phyloP scores from a whole-genome alignment of 2,797 vertebrate genomes.

The Meriones psammophilus region DNA sequence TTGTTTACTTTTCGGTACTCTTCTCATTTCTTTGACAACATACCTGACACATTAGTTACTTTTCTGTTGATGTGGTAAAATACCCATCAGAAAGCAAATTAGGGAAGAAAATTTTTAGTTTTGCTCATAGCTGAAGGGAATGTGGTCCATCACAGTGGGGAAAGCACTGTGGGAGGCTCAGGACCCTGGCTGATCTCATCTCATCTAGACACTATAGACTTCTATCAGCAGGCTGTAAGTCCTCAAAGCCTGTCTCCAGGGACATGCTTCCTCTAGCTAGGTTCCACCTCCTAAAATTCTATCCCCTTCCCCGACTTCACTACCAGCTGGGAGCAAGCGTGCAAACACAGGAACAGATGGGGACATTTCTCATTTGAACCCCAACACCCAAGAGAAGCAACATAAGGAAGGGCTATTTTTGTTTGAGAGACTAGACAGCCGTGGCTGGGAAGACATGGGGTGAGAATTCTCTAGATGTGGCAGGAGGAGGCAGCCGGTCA shows the following conservation, averaged over 20 bases:
- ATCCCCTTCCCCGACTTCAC: neutral
- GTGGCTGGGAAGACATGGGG: neutral
- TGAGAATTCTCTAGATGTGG: neutral
- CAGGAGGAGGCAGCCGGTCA: neutral
- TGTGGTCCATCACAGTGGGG: neutral
- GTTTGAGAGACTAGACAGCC: neutral
- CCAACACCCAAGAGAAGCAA: neutral
- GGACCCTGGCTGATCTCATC: neutral
- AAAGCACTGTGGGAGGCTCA: too few relatives aligned
- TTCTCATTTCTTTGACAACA: neutral
- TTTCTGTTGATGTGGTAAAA: neutral
- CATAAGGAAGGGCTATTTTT: neutral
- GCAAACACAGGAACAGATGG: neutral
- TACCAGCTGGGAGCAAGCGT: neutral
- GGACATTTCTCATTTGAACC: neutral
- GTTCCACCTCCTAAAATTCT: neutral
- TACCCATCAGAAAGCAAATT: neutral
- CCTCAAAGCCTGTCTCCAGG: neutral
- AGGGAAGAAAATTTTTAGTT: neutral
- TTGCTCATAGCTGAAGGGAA: neutral
- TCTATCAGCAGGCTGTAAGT: neutral
- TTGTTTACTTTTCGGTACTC: neutral
- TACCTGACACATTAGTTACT: neutral
- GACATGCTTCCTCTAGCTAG: neutral
- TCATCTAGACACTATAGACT: neutral